A percentile compares a stretch with the other conserved stretches of the same genome.
These are phyloP conservation scores for Atherinomorus stipes DNA, from an alignment of 2,113 vertebrate genomes.

Conservation along the genomic window DNA sequence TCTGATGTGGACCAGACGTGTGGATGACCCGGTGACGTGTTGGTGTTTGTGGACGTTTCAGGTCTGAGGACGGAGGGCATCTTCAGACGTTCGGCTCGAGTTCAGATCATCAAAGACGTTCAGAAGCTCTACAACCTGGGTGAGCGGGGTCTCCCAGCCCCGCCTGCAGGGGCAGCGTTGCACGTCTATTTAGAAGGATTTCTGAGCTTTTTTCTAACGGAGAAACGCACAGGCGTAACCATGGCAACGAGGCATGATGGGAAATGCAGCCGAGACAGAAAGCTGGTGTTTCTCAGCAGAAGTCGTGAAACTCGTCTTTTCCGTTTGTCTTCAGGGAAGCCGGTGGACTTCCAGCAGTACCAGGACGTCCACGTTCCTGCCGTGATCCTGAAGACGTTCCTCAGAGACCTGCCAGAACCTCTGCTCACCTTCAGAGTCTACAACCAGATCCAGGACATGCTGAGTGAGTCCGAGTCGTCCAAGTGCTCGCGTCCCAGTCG, in stretches of 20 bases:
- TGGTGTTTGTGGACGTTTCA: slow-evolving; percentile 53
- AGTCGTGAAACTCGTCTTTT: too few relatives aligned
- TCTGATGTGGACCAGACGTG: too few relatives aligned
- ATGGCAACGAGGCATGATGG: too few relatives aligned
- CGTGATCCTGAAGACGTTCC: slow-evolving; percentile 89
- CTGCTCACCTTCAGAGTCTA: slow-evolving; percentile 87
- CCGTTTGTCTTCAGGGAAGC: too few relatives aligned
- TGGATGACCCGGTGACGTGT: too few relatives aligned
- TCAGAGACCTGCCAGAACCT: slow-evolving; percentile 89
- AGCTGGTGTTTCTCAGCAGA: too few relatives aligned
- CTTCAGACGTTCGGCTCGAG: slow-evolving; percentile 87
- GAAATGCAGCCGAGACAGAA: too few relatives aligned
- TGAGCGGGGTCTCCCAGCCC: slow-evolving; percentile 65
- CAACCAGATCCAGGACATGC: slow-evolving; percentile 81
- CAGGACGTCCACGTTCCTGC: slow-evolving; percentile 85
- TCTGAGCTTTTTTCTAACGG: neutral
- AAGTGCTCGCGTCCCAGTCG: neutral
- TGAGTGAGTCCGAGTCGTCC: slow-evolving; percentile 76
- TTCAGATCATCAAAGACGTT: slow-evolving; percentile 85
- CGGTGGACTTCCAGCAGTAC: slow-evolving; percentile 85
- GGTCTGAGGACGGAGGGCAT: slow-evolving; percentile 87
- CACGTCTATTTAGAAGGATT: neutral
- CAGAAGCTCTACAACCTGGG: slow-evolving; percentile 89
- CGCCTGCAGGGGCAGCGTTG: slow-evolving; percentile 14
- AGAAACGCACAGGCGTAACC: too few relatives aligned